Evolutionary conservation across 2,888 invertebrate species (phyloP).

Genomic region (Ormia ochracea): DNA sequence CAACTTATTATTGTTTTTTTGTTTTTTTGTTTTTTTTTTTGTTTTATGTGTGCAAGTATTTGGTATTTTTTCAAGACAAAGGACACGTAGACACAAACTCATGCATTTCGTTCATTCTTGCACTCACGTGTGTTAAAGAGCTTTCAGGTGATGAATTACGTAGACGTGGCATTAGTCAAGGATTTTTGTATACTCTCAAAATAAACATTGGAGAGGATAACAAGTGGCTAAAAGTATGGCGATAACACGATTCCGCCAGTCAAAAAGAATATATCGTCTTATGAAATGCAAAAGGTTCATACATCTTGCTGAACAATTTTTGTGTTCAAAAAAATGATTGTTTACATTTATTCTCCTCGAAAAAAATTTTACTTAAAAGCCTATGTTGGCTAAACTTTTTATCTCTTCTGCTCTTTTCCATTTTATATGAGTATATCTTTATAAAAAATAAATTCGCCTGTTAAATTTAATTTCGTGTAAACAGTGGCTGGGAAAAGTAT

Average conservation of each 20-base stretch:
- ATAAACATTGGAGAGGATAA: background rate
- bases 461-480: background rate
- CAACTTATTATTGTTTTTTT: background rate
- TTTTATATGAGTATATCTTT: background rate
- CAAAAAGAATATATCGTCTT: background rate
- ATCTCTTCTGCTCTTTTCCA: no score
- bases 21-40: background rate
- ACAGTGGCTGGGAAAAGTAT: background rate
- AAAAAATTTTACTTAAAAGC: no score
- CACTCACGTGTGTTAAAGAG: slow-evolving; percentile 39
- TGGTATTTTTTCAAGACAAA: slow-evolving; percentile 1
- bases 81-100: slow-evolving; percentile 27
- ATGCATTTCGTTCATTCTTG: slow-evolving; percentile 4
- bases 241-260: slow-evolving; percentile 35
- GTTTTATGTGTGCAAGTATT: background rate
- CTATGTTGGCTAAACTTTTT: no score
- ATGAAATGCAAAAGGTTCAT: no score
- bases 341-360: no score
- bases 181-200: slow-evolving; percentile 61
- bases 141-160: slow-evolving; percentile 53
- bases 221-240: slow-evolving; percentile 50
- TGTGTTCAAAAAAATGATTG: no score
- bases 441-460: slow-evolving; percentile 36
- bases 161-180: slow-evolving; percentile 72
- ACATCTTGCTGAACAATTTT: no score